Conservation (phyloP, 2,797 vertebrate species). For the Adelosebastes latens region DNA sequence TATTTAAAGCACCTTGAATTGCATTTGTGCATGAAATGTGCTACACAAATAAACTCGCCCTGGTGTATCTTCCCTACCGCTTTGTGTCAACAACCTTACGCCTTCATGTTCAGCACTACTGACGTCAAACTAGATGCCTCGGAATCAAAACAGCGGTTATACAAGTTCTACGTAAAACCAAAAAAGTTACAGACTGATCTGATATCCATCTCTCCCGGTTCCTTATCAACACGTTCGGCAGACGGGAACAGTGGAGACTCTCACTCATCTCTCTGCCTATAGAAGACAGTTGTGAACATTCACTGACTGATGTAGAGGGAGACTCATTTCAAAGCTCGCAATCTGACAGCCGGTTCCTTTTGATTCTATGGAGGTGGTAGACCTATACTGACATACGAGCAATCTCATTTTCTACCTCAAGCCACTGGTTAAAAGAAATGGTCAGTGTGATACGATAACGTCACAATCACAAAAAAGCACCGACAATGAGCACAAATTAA, state of each 20-base stretch:
- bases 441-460: not conserved
- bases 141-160: not conserved
- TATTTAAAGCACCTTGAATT: not conserved
- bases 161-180: not conserved
- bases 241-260: not conserved
- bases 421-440: not conserved
- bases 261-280: not conserved
- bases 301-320: not conserved
- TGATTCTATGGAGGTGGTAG: not conserved
- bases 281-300: not conserved
- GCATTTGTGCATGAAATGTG: not conserved
- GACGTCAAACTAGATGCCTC: not conserved
- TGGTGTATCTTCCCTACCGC: no score
- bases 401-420: constrained; percentile 20
- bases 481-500: constrained; percentile 53
- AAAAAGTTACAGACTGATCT: not conserved
- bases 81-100: constrained; percentile 6
- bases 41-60: not conserved
- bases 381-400: not conserved
- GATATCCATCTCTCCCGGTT: not conserved
- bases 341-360: not conserved
- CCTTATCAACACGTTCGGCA: not conserved
- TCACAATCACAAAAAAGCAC: constrained; percentile 33
- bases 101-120: not conserved
- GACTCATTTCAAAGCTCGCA: constrained; percentile 5